Evolutionary conservation across 2,113 vertebrate species (phyloP).

Genomic region (Perca fluviatilis): DNA sequence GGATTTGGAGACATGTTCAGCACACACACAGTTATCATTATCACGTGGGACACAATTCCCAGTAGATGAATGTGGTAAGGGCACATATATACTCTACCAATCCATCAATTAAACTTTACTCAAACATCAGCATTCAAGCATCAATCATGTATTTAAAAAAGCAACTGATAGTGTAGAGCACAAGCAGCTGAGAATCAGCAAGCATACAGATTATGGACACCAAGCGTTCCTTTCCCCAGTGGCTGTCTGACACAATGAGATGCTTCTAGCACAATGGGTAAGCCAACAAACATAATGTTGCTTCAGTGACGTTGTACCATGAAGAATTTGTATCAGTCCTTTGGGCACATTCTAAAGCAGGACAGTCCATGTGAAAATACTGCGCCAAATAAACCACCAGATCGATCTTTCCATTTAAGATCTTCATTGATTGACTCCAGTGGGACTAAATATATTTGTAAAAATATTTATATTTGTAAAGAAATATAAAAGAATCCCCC

Average conservation of each 20-base stretch:
- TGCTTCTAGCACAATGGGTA: conserved; percentile 41
- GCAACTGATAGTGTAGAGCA: not conserved
- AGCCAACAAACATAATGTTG: conserved; percentile 26
- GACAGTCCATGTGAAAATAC: conserved; percentile 20
- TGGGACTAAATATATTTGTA: not conserved
- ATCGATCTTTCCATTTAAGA: conserved; percentile 12
- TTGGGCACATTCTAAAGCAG: conserved; percentile 17
- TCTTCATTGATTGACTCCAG: not conserved
- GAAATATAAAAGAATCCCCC: not conserved
- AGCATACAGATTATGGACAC: conserved; percentile 17
- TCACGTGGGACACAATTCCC: conserved; percentile 18
- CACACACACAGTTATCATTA: conserved; percentile 32
- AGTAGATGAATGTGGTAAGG: conserved; percentile 36
- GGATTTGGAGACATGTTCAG: conserved; percentile 34
- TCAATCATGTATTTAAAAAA: conserved; percentile 24
- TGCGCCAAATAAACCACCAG: not conserved
- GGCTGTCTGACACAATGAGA: conserved; percentile 40
- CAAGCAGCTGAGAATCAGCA: not conserved
- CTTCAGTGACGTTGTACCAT: conserved; percentile 2
- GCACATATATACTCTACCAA: conserved; percentile 9
- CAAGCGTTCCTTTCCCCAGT: conserved; percentile 22
- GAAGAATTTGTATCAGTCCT: conserved; percentile 36
- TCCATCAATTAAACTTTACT: conserved; percentile 28
- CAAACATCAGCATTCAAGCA: conserved; percentile 21
- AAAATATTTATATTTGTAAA: conserved; percentile 1